These are phyloP conservation scores for Florisuga fusca DNA, from an alignment of 2,797 vertebrate genomes.

Conservation along the genomic window DNA sequence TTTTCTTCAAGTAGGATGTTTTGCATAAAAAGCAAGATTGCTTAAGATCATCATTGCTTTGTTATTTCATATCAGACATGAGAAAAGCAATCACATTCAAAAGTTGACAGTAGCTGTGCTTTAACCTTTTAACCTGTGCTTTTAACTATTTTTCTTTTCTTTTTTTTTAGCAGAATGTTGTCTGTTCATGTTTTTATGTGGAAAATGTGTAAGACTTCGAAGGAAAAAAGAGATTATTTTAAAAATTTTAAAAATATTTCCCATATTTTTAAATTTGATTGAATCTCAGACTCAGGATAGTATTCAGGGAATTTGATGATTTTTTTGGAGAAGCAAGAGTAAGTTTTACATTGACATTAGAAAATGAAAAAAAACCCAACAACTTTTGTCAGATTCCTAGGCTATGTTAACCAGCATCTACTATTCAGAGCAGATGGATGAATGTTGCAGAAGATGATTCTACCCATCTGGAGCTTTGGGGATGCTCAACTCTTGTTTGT, in stretches of 20 bases:
- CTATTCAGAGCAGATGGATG: not conserved
- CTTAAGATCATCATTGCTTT: not conserved
- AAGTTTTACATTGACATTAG: not conserved
- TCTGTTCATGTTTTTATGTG: not conserved
- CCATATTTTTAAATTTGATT: not conserved
- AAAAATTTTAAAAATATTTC: not conserved
- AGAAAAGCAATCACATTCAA: not conserved
- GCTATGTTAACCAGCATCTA: not conserved
- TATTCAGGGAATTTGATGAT: not conserved
- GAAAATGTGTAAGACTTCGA: not conserved
- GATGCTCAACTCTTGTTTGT: not conserved
- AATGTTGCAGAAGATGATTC: not conserved
- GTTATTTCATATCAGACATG: not conserved
- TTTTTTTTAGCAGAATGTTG: not conserved
- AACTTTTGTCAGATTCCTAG: not conserved
- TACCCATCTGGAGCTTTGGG: not conserved
- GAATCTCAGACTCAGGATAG: not conserved
- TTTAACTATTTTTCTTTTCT: not conserved
- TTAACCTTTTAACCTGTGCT: not conserved
- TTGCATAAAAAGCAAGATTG: not conserved
- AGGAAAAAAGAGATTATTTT: not conserved
- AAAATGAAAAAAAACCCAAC: not conserved
- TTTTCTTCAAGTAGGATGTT: not conserved
- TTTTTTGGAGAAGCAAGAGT: not conserved
- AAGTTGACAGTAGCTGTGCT: not conserved